These are phyloP conservation scores for Epinotia bilunana DNA, from an alignment of 2,888 invertebrate species.

Conservation along the genomic window DNA sequence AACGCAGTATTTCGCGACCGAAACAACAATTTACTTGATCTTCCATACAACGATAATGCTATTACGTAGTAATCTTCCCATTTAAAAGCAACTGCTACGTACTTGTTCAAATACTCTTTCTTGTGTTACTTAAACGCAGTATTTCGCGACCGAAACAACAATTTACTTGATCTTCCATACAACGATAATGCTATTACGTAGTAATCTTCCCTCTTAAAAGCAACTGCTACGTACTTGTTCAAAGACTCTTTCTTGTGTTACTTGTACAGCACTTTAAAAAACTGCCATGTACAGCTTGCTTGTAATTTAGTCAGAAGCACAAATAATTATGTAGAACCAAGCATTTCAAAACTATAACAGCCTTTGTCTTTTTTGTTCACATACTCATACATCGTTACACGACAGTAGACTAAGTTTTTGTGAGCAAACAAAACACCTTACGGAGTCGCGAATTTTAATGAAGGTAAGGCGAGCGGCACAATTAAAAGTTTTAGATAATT, in stretches of 20 bases:
- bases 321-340: constrained; percentile 15
- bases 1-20: too few relatives aligned
- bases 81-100: too few relatives aligned
- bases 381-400: constrained; percentile 16
- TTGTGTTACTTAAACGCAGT: too few relatives aligned
- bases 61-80: too few relatives aligned
- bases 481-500: constrained; percentile 75
- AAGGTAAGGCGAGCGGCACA: constrained; percentile 67
- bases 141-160: too few relatives aligned
- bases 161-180: too few relatives aligned
- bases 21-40: too few relatives aligned
- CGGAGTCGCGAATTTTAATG: constrained; percentile 66
- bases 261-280: not conserved
- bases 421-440: constrained; percentile 62
- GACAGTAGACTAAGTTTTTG: constrained; percentile 52
- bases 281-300: constrained; percentile 15
- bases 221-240: not conserved
- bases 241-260: not conserved
- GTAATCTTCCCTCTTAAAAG: too few relatives aligned
- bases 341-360: not conserved
- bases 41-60: too few relatives aligned
- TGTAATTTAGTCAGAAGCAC: constrained; percentile 5
- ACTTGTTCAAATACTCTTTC: too few relatives aligned
- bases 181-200: too few relatives aligned
- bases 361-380: not conserved